Evolutionary conservation across 2,888 invertebrate species (phyloP).

Genomic region (Epirrhoe tristata): DNA sequence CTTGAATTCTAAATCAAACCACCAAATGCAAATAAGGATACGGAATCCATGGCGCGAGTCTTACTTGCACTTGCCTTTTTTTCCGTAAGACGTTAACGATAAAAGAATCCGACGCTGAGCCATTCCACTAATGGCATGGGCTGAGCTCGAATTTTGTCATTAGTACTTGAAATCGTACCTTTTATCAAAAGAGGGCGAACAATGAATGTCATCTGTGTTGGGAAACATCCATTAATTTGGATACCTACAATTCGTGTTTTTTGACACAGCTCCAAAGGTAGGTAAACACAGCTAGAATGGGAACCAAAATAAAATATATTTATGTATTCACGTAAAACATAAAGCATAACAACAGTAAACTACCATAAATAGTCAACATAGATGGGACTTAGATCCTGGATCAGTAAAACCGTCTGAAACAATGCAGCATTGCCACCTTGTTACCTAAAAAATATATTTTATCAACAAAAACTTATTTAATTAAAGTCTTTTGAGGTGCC

Average conservation of each 20-base stretch:
- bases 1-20: not conserved
- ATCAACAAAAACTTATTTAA: not conserved
- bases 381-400: no score
- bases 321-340: no score
- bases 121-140: slow-evolving; percentile 58
- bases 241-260: not conserved
- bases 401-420: no score
- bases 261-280: not conserved
- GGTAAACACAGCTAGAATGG: no score
- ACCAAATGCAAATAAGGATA: not conserved
- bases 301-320: no score
- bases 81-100: slow-evolving; percentile 51
- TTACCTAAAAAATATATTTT: no score
- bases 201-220: slow-evolving; percentile 44
- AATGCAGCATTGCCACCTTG: no score
- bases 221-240: not conserved
- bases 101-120: slow-evolving; percentile 57
- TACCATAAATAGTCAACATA: no score
- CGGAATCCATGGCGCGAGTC: slow-evolving; percentile 2
- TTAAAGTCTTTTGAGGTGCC: slow-evolving; percentile 18
- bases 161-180: slow-evolving; percentile 59
- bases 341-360: no score
- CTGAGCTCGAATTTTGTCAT: slow-evolving; percentile 62
- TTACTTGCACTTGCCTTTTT: slow-evolving; percentile 39
- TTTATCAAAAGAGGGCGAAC: slow-evolving; percentile 49